phyloP scores from a whole-genome alignment of 2,797 vertebrate species.

The Sciurus vulgaris region DNA sequence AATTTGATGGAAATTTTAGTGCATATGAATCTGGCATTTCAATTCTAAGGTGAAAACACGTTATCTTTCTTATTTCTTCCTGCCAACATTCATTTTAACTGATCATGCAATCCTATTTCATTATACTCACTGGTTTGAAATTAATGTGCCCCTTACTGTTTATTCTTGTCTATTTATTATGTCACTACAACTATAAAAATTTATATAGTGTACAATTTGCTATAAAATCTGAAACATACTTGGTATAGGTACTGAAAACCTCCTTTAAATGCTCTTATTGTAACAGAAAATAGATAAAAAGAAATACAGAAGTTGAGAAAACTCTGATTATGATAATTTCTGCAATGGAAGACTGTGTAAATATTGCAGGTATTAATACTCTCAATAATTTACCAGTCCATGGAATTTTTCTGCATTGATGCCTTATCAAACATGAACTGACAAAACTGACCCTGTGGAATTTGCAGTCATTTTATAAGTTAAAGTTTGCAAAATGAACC shows the following conservation, averaged over 20 bases:
- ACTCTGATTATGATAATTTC: not conserved
- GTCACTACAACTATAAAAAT: not conserved
- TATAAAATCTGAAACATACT: conserved; percentile 16
- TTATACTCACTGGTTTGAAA: conserved; percentile 1
- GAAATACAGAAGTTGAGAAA: not conserved
- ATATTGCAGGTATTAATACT: not conserved
- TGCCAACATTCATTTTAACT: conserved; percentile 24
- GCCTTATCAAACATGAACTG: not conserved
- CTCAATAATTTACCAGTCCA: not conserved
- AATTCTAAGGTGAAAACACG: not conserved
- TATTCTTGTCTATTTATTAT: conserved; percentile 16
- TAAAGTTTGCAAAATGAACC: not conserved
- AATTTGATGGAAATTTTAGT: conserved; percentile 46
- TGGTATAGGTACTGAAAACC: not conserved
- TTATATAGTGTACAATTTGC: not conserved
- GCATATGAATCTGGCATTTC: not conserved
- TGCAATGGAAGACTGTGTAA: not conserved
- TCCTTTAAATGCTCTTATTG: not conserved
- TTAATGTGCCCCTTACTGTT: not conserved
- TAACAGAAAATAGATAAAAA: not conserved
- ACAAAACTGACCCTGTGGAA: not conserved
- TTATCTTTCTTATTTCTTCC: not conserved
- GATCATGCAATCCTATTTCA: not conserved
- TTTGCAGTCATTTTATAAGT: not conserved
- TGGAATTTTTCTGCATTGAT: not conserved